Evolutionary conservation across 2,113 vertebrate species (phyloP).

Genomic region (Tupaia tana): DNA sequence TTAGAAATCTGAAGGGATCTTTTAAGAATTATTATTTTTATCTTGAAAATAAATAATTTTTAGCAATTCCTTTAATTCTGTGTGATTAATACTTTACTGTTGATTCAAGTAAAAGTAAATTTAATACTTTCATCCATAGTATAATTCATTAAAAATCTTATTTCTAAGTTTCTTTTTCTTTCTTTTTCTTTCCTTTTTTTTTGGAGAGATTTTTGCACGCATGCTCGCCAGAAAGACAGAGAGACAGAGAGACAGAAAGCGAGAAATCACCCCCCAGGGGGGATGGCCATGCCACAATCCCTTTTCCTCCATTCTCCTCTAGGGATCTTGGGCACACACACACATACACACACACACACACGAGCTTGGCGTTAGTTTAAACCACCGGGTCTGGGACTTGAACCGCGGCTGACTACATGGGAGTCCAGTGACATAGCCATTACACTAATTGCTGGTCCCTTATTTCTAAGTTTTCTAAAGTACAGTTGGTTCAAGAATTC

Average conservation of each 20-base stretch:
- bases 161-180: constrained; percentile 23
- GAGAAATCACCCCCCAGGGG: too few relatives aligned
- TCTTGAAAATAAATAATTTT: constrained; percentile 1
- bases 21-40: not conserved
- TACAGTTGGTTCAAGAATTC: not conserved
- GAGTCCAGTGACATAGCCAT: too few relatives aligned
- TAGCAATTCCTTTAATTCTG: not conserved
- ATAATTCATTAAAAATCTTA: not conserved
- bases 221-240: too few relatives aligned
- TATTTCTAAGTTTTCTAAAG: constrained; percentile 10
- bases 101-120: constrained; percentile 43
- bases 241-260: too few relatives aligned
- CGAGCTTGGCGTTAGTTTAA: too few relatives aligned
- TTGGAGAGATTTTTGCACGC: too few relatives aligned
- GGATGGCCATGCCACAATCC: too few relatives aligned
- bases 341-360: too few relatives aligned
- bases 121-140: not conserved
- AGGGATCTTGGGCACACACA: too few relatives aligned
- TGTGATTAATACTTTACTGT: not conserved
- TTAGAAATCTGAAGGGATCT: not conserved
- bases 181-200: not conserved
- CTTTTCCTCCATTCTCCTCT: too few relatives aligned
- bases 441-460: not conserved
- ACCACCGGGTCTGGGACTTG: too few relatives aligned
- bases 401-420: too few relatives aligned